Evolutionary conservation across 2,113 vertebrate genomes (phyloP).

Genomic region (Salvator merianae): DNA sequence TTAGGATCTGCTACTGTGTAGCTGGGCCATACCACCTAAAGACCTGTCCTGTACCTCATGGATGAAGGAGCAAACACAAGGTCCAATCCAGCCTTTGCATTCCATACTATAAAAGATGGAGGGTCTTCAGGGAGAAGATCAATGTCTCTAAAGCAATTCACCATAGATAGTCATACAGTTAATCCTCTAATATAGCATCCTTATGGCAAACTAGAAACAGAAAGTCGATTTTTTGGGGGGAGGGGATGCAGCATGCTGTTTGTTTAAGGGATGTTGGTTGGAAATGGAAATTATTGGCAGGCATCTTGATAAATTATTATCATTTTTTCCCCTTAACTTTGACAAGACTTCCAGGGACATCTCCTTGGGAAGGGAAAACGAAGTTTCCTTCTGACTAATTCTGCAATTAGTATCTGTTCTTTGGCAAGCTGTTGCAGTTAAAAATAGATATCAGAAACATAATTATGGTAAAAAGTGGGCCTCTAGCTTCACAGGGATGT

Average conservation of each 20-base stretch:
- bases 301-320: background rate
- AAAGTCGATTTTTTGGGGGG: too few species aligned
- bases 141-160: too few species aligned
- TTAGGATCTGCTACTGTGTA: background rate
- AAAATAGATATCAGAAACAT: background rate
- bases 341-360: background rate
- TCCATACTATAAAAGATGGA: background rate
- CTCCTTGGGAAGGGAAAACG: background rate
- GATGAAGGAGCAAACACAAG: background rate
- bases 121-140: background rate
- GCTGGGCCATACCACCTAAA: background rate
- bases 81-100: background rate
- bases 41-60: background rate
- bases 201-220: too few species aligned
- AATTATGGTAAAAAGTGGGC: background rate
- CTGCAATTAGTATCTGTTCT: background rate
- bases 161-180: background rate
- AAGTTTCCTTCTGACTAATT: background rate
- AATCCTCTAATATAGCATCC: too few species aligned
- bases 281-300: background rate
- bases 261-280: background rate
- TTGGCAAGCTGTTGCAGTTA: background rate
- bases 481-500: background rate
- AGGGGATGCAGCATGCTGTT: too few species aligned
- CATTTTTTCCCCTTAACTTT: background rate